phyloP scores from a whole-genome alignment of 92 coral and sea anemone species.

The Porites evermanni region DNA sequence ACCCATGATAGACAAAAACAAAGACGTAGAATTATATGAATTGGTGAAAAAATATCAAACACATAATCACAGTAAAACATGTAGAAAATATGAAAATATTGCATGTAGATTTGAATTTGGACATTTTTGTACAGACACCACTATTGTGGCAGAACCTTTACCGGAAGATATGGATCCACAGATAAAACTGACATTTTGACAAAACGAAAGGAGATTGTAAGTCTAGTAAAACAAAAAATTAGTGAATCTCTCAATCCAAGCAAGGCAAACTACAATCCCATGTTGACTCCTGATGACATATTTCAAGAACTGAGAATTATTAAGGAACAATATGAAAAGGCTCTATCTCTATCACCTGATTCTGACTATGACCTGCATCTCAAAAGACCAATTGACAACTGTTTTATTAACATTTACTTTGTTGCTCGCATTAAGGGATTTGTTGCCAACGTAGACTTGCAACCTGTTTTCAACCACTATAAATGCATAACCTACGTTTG shows the following conservation, averaged over 20 bases:
- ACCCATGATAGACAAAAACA: slow-evolving; percentile 25
- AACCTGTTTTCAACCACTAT: too few relatives aligned
- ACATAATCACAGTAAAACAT: slow-evolving; percentile 67
- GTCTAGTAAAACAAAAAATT: slow-evolving; percentile 58
- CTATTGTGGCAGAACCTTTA: slow-evolving; percentile 74
- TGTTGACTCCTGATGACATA: slow-evolving; percentile 42
- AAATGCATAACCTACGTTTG: too few relatives aligned
- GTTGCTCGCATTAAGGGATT: slow-evolving; percentile 54
- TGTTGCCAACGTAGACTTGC: slow-evolving; percentile 13
- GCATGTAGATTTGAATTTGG: slow-evolving; percentile 79
- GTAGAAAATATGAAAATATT: slow-evolving; percentile 72
- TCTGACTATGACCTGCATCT: slow-evolving; percentile 66
- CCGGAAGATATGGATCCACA: slow-evolving; percentile 62
- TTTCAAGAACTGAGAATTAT: slow-evolving; percentile 39
- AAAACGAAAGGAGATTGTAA: slow-evolving; percentile 56
- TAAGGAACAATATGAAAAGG: slow-evolving; percentile 56
- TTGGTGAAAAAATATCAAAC: slow-evolving; percentile 67
- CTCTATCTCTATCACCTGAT: slow-evolving; percentile 64
- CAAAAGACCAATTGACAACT: slow-evolving; percentile 56
- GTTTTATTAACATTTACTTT: slow-evolving; percentile 58
- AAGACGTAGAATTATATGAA: slow-evolving; percentile 53
- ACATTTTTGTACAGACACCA: slow-evolving; percentile 74
- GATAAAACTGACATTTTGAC: slow-evolving; percentile 25
- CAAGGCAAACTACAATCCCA: slow-evolving; percentile 50
- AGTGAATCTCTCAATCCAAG: slow-evolving; percentile 46